Evolutionary conservation across 2,888 invertebrate genomes (phyloP), one percentile per base, ranked within the genome.

Genomic region (Perizoma flavofasciatum): DNA sequence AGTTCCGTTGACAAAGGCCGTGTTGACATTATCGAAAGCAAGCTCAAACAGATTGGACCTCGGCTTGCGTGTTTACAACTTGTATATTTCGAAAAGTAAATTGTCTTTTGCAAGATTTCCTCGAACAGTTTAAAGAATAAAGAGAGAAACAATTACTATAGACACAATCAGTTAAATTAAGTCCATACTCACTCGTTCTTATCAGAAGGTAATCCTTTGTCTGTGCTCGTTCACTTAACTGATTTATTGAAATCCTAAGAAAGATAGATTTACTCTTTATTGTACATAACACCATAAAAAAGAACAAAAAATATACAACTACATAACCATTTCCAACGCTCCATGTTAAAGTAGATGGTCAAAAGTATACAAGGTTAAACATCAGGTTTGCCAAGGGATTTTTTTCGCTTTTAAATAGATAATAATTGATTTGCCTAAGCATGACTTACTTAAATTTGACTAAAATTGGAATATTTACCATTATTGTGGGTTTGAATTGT

Each of bases 11-110:
- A 71, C 79, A 77, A 73, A 81, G 80, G 79, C 75, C 76, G 62
- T 89, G 84, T 91, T 91, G 89, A 90, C 91, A 85, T 78, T 88
- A 88, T 89, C 87, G 86, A 89, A 86, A 87, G 88, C 81, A 83
- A 85, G 81, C 82, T 84, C 85, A 88, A 87, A 88, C 84, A 89
- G 68, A 81, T 82, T 78, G 75, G 70, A 67, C 73, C 77, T 70
- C 71, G 75, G 48, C 67, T 62, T 61, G 68, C 74, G 59, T 81
- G 78, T 85, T 82, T 79, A 85, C 83, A 82, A 78, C 77, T 75
- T 84, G 85, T 85, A 81, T 83, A 82, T 88, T 83, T 85, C 80
- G 77, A 83, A 86, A 84, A 81, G 82, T 77, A 81, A 83, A 83
- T 75, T 75, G 69, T 75, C 74, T 78, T 85, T 83, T 74, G 82